Conservation (phyloP, 2,113 vertebrate genomes). For the Pipa parva region DNA sequence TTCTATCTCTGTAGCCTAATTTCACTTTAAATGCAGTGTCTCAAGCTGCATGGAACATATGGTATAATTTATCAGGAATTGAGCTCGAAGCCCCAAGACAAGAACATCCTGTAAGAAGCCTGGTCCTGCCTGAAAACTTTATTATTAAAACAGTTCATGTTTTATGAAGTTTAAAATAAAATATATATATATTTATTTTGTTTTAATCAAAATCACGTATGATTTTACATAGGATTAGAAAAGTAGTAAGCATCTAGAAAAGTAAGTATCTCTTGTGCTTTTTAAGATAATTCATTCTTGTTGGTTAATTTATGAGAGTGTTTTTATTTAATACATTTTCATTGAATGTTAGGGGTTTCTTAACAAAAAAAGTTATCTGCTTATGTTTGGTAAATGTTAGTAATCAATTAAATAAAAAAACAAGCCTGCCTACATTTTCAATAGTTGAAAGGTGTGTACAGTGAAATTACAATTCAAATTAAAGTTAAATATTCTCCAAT, state of each 20-base stretch:
- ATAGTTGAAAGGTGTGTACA: no score
- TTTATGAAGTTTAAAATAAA: not conserved
- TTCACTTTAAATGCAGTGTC: not conserved
- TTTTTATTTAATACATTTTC: no score
- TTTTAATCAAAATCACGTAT: not conserved
- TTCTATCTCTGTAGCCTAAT: no score
- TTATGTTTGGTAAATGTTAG: no score
- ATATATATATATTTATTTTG: not conserved
- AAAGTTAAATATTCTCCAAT: no score
- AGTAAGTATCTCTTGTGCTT: not conserved
- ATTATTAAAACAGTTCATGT: not conserved
- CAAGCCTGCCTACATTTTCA: no score
- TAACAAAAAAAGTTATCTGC: no score
- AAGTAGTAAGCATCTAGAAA: not conserved
- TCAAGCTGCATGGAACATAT: not conserved
- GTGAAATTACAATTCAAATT: no score
- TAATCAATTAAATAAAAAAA: no score
- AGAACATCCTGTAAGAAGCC: not conserved
- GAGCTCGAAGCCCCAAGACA: not conserved
- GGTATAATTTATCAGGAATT: conserved; percentile 4
- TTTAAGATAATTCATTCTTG: not conserved
- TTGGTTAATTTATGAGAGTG: no score
- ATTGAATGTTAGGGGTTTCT: no score
- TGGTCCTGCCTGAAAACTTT: not conserved
- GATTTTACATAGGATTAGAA: conserved; percentile 9